Conservation (phyloP, 1,140 invertebrate genomes). For the Drosophila nigrodunni region DNA sequence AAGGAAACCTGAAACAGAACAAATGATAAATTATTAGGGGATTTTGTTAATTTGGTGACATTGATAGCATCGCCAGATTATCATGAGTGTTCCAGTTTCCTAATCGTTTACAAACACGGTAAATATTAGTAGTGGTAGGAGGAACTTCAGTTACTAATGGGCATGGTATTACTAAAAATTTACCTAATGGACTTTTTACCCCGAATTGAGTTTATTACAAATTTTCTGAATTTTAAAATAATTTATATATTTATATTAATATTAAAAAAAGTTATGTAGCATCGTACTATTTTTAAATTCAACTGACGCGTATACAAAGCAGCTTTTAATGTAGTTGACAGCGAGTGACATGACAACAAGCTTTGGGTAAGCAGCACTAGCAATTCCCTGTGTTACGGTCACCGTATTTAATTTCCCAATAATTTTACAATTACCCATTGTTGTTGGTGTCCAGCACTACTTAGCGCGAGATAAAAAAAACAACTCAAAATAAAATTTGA, state of each 20-base stretch:
- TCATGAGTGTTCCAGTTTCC: constrained; percentile 27
- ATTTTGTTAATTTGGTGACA: constrained; percentile 82
- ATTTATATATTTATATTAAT: too few species aligned
- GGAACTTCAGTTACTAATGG: background rate
- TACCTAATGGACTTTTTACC: background rate
- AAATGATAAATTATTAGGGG: constrained; percentile 81
- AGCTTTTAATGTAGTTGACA: background rate
- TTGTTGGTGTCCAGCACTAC: too few species aligned
- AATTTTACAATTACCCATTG: too few species aligned
- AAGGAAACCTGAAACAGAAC: constrained; percentile 51
- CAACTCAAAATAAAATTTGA: too few species aligned
- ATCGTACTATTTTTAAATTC: background rate
- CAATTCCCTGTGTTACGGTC: constrained; percentile 15
- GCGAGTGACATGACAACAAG: constrained; percentile 2
- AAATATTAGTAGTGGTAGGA: background rate
- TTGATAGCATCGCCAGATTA: constrained; percentile 75
- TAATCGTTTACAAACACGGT: constrained; percentile 1
- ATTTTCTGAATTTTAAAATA: background rate
- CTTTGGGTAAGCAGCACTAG: background rate
- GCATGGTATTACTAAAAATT: background rate
- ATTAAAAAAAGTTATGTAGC: background rate
- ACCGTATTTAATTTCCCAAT: background rate
- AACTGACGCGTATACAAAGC: background rate
- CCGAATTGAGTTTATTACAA: too few species aligned
- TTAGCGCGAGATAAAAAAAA: too few species aligned